Conservation (phyloP, 2,113 vertebrate species). For the Artemisiospiza belli region DNA sequence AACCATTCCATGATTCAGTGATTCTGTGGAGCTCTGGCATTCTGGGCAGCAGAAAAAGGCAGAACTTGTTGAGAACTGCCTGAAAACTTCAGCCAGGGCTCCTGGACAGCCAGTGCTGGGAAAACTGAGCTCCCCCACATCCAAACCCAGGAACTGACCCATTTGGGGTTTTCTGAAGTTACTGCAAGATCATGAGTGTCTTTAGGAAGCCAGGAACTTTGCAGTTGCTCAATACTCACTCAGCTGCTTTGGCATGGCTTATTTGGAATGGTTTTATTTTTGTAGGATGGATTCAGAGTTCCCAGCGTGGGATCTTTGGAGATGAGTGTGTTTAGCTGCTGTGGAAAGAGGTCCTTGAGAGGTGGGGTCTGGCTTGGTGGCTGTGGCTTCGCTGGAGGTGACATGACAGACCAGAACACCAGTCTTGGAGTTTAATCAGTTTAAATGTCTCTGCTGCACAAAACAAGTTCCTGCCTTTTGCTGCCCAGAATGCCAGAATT, state of each 20-base stretch:
- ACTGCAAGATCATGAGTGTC: neutral
- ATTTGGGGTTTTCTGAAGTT: neutral
- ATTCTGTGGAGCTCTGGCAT: too few relatives aligned
- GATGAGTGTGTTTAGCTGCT: neutral
- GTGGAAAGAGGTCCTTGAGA: neutral
- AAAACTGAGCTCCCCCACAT: neutral
- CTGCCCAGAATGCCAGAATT: neutral
- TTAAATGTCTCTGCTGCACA: neutral
- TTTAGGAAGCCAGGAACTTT: neutral
- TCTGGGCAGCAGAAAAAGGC: too few relatives aligned
- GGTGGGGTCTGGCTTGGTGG: neutral
- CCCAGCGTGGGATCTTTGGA: neutral
- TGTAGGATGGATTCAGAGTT: neutral
- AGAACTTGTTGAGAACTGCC: neutral
- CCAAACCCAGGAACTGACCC: neutral
- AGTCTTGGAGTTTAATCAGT: neutral
- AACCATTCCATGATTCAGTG: too few relatives aligned
- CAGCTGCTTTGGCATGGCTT: neutral
- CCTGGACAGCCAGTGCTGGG: neutral
- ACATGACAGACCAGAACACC: neutral
- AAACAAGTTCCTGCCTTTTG: neutral
- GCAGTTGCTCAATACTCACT: constrained; percentile 2
- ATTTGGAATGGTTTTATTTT: neutral
- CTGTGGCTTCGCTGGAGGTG: neutral
- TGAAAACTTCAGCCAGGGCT: neutral